Evolutionary conservation across 2,888 invertebrate species (phyloP), one percentile per base, ranked within the genome.

Genomic region (Pasiphila rectangulata): DNA sequence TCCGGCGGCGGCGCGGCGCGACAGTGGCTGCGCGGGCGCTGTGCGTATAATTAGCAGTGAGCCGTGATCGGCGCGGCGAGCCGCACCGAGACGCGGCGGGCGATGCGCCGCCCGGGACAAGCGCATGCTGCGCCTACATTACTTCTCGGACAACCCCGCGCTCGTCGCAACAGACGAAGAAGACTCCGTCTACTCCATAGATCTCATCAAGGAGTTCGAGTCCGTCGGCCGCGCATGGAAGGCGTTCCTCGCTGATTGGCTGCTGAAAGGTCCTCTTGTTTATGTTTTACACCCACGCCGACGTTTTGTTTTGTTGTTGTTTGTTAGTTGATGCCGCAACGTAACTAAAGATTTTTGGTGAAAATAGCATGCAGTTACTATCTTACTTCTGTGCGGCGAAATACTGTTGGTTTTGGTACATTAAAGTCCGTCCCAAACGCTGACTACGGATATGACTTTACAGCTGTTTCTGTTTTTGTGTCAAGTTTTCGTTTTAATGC

Each of bases 171-270:
- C 90, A 87, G 87, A 90, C 75, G 89, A 81, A 69, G 88, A 91
- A 68, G 87, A 88, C 60, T 84, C 90, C 60, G 94, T 94, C 68
- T 95, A 95, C 86, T 92, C 94, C 60, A 89, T 94, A 79, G 95
- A 95, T 78, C 93, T 95, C 79, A 96, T 95, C 87, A 95, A 95
- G 90, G 96, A 96, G 86, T 96, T 96, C 83, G 95, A 95, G 73
- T 91, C 92, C 57, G 91, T 94, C 63, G 93, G 94, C 63, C 93
- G 93, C 60, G 92, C 92, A 47, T 94, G 94, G 91, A 94, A 93
- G 82, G 92, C 93, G 68, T 93, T 93, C 86, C 90, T 95, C 67
- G 92, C 92, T 59, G 93, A 94, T 77, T 89, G 93, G 69, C 90
- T 95, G 60, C 77, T 83, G 62, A 72, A 85, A 86, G 86, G 86